phyloP scores from a whole-genome alignment of 2,797 vertebrate genomes.

The Carcharodon carcharias region DNA sequence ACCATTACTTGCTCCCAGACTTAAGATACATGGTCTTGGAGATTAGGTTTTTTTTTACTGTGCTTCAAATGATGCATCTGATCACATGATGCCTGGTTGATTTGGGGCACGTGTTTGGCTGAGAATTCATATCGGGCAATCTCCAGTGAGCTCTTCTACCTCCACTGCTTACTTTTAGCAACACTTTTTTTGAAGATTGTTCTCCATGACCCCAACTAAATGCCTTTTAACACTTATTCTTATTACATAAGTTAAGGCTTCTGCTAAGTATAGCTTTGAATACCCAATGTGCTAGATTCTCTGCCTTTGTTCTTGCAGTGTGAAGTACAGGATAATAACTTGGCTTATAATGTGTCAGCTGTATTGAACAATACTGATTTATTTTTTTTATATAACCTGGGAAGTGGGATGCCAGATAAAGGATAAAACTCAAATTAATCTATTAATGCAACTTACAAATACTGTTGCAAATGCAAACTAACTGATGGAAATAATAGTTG shows the following conservation, averaged over 20 bases:
- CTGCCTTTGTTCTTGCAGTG: constrained; percentile 7
- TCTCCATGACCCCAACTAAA: background rate
- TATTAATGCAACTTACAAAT: background rate
- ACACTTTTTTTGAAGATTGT: too few species aligned
- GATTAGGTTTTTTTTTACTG: background rate
- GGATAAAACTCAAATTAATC: background rate
- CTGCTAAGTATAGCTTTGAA: background rate
- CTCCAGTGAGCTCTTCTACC: background rate
- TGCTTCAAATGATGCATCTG: background rate
- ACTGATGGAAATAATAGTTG: background rate
- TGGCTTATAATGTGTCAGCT: background rate
- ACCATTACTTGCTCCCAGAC: background rate
- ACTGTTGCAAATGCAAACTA: background rate
- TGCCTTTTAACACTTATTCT: background rate
- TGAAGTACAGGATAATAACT: background rate
- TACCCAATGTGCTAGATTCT: background rate
- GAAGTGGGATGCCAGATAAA: background rate
- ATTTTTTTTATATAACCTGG: background rate
- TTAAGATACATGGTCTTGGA: background rate
- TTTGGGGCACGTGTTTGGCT: background rate
- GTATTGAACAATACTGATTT: background rate
- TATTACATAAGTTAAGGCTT: background rate
- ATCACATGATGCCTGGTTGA: background rate
- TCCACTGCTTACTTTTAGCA: background rate
- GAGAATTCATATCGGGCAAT: background rate